These are phyloP conservation scores for Cancer borealis DNA, from an alignment of 2,888 invertebrate genomes.

Conservation along the genomic window DNA sequence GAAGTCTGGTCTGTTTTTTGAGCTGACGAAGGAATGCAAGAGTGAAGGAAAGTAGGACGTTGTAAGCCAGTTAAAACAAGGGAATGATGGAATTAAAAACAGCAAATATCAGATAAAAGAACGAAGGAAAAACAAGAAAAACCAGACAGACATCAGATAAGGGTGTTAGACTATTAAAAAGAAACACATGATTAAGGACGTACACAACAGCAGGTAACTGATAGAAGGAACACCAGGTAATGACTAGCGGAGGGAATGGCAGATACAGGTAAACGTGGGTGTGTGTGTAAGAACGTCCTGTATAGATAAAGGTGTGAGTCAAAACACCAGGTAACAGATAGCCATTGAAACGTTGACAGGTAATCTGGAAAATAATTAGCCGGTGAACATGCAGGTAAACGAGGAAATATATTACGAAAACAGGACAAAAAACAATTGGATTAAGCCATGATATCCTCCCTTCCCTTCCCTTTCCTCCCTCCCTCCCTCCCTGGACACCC, in stretches of 20 bases:
- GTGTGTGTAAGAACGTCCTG: neutral
- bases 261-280: neutral
- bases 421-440: neutral
- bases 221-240: neutral
- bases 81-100: neutral
- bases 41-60: neutral
- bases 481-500: neutral
- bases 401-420: neutral
- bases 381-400: slow-evolving; percentile 4
- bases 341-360: neutral
- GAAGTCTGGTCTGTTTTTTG: neutral
- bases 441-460: neutral
- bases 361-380: neutral
- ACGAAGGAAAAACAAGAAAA: neutral
- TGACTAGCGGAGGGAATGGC: neutral
- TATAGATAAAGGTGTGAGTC: neutral
- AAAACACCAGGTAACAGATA: neutral
- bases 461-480: neutral
- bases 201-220: neutral
- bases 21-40: neutral
- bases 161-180: neutral
- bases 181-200: neutral
- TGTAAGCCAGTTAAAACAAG: neutral
- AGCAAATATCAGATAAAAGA: neutral
- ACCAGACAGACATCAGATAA: neutral